Conservation (phyloP, 1,140 invertebrate genomes). For the Drosophila yakuba region DNA sequence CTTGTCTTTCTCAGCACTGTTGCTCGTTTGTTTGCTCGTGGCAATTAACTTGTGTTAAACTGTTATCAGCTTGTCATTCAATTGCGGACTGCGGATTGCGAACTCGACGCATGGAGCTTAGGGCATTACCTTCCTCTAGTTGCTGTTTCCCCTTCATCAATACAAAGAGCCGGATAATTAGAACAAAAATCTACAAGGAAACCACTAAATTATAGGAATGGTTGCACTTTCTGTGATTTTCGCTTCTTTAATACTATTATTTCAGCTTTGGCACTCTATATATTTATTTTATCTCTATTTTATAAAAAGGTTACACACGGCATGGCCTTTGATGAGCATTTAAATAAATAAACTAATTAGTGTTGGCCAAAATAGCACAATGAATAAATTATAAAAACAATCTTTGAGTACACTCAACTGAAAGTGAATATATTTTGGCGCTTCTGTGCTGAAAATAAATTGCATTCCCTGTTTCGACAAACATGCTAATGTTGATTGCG, state of each 20-base stretch:
- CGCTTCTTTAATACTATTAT: neutral
- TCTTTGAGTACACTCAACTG: neutral
- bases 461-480: slow-evolving; percentile 61
- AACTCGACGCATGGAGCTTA: slow-evolving; percentile 31
- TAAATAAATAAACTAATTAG: neutral
- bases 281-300: too few species aligned
- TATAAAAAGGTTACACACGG: too few species aligned
- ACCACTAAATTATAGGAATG: neutral
- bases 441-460: slow-evolving; percentile 39
- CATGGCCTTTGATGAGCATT: neutral
- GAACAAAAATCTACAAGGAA: neutral
- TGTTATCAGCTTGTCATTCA: slow-evolving; percentile 37
- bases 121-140: slow-evolving; percentile 1
- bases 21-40: slow-evolving; percentile 38
- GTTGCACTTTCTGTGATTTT: neutral
- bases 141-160: slow-evolving; percentile 4
- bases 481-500: slow-evolving; percentile 69
- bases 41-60: slow-evolving; percentile 58
- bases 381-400: neutral
- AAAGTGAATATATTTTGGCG: slow-evolving; percentile 41
- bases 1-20: slow-evolving; percentile 11
- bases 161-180: neutral
- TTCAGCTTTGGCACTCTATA: neutral
- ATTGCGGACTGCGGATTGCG: slow-evolving; percentile 42
- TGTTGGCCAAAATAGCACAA: neutral